Evolutionary conservation across 2,888 invertebrate species (phyloP), one percentile per base, ranked within the genome.

Genomic region (Scrobipalpa atriplicella): DNA sequence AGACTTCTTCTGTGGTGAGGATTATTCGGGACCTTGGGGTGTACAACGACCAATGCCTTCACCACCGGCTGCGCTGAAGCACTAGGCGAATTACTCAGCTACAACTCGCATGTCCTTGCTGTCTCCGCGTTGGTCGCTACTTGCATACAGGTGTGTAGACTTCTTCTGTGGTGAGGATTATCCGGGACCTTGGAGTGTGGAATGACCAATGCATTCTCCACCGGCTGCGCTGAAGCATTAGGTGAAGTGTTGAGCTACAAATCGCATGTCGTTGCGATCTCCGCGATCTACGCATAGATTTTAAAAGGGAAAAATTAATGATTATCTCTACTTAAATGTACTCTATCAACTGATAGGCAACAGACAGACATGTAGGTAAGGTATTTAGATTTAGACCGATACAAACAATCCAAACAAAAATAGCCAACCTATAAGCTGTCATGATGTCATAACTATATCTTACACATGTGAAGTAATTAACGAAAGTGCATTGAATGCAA

Each of bases 61-160:
- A 13, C 43, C 43, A 13, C 13, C 43, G 43, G 13, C 43, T 43
- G 13, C 43, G 43, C 43, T 43, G 43, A 13, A 0, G 13, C 43
- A 1, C 13, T 43, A 13, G 43, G 43, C 13, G 43, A 43, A 13
- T 0, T 43, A 1, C 43, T 43, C 11, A 43, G 43, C 13, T 1
- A 43, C 3, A 13, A 13, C 1, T 43, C 43, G 43, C 43, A 43
- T 43, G 43, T 43, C 11, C 0, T 43, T 13, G 43, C 43, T 0
- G 76, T 86, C 2, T 71, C 76, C 6, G 83, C 85, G 0, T 69
- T 87, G 1, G 78, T 87, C 1, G 77, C 77, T 7, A 82, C 81
- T 21, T 79, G 84, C 68, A 69, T 90, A 65, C 90, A 91, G 89
- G 92, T 90, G 58, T 69, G 72, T 75, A 51, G 16, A 19, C 29